phyloP scores from a whole-genome alignment of 2,113 vertebrate genomes.

The Paracanthobrama guichenoti region DNA sequence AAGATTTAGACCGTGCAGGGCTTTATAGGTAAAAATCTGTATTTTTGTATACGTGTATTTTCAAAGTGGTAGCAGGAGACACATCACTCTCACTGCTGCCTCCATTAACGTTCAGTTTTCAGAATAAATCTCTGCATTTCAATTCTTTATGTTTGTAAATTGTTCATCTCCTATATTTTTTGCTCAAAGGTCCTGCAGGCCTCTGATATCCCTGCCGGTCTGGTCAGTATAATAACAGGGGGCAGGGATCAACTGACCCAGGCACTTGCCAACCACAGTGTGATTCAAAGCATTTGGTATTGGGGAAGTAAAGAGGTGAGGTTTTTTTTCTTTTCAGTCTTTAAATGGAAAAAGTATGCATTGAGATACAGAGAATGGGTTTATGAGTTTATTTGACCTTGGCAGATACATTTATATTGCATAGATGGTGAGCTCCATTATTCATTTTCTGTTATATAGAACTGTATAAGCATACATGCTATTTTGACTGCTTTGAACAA shows the following conservation, averaged over 20 bases:
- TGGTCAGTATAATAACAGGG: constrained; percentile 84
- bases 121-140: background rate
- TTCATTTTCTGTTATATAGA: background rate
- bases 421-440: background rate
- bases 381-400: background rate
- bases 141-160: background rate
- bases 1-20: too few species aligned
- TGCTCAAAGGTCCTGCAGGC: constrained; percentile 76
- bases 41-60: background rate
- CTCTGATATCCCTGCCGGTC: constrained; percentile 80
- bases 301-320: constrained; percentile 84
- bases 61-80: background rate
- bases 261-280: constrained; percentile 85
- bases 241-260: constrained; percentile 80
- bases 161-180: constrained; percentile 1
- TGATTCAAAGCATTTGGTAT: constrained; percentile 88
- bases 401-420: background rate
- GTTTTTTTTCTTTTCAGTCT: background rate
- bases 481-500: background rate
- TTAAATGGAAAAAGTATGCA: background rate
- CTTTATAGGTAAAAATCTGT: too few species aligned
- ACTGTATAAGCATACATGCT: background rate
- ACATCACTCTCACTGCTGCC: background rate
- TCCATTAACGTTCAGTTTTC: background rate
- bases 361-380: background rate